Evolutionary conservation across 2,113 vertebrate genomes (phyloP), one percentile per base, ranked within the genome.

Genomic region (Copsychus sechellarum): DNA sequence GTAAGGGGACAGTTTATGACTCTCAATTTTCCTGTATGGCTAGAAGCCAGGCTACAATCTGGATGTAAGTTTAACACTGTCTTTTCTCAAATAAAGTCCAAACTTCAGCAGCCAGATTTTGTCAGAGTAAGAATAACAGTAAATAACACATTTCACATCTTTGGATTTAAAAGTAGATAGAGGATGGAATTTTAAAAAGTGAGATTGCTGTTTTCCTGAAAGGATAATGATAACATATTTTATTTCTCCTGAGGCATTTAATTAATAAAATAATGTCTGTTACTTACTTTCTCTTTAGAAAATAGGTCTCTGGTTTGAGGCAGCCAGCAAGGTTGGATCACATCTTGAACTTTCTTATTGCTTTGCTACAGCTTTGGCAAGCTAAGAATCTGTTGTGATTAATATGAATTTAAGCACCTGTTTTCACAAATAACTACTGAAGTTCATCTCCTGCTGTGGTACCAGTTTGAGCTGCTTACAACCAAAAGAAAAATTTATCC

Each of bases 11-110:
- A 88, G 62, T 92, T 93, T 86, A 88, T 80, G 42, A 80, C 34
- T 71, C 56, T 62, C 54, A 82, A 5, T 92, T 92, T 96, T 91
- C 70, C 85, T 93, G 54, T 66, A 79, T 66, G 87, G 81, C 84
- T 91, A n/a, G 60, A 88, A 86, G 67, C 86, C 88, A 97, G 83
- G 14, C 34, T 81, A 15, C 1, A 1, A 71, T 90, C 34, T 82
- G 33, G 56, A 83, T 14, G 3, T 25, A 64, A 92, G 20, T 84
- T 92, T 91, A 83, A 64, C 3, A 0, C 26, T 47, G 20, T 56
- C 21, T 92, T 64, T 94, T 74, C 60, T 56, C 43, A 70, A 72
- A 91, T 67, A 84, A 94, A 64, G 24, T 78, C 38, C 28, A 67
- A 81, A 86, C 22, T 90, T 61, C 42, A 80, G 5, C 25, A 61